Evolutionary conservation across 2,888 invertebrate species (phyloP).

Genomic region (Trissoscelio sp.): DNA sequence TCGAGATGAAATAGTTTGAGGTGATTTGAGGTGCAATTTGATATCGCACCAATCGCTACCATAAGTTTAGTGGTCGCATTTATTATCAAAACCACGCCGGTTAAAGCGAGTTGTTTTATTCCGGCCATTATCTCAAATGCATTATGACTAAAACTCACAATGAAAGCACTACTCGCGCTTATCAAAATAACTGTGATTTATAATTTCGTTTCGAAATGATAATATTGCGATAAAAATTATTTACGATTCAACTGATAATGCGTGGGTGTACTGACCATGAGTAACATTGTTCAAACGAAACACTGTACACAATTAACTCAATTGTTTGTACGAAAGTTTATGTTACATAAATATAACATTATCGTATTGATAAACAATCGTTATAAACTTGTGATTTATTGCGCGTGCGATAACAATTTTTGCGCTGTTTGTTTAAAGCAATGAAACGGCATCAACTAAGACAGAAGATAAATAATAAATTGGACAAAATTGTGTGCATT

Average conservation of each 20-base stretch:
- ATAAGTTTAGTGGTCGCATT: slow-evolving; percentile 50
- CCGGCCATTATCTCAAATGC: slow-evolving; percentile 62
- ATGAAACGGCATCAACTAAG: neutral
- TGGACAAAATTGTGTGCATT: neutral
- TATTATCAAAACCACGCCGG: slow-evolving; percentile 52
- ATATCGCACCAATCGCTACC: slow-evolving; percentile 25
- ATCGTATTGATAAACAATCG: slow-evolving; percentile 65
- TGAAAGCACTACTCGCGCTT: slow-evolving; percentile 62
- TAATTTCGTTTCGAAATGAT: slow-evolving; percentile 66
- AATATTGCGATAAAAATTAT: slow-evolving; percentile 69
- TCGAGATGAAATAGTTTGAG: neutral
- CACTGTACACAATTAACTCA: slow-evolving; percentile 61
- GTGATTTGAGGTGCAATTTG: slow-evolving; percentile 40
- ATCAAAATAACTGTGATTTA: slow-evolving; percentile 67
- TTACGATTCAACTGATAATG: slow-evolving; percentile 66
- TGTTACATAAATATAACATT: slow-evolving; percentile 52
- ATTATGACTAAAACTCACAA: slow-evolving; percentile 67
- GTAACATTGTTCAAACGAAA: slow-evolving; percentile 63
- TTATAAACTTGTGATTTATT: slow-evolving; percentile 51
- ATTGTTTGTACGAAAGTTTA: slow-evolving; percentile 59
- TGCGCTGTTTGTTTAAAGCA: slow-evolving; percentile 8
- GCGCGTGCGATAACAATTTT: slow-evolving; percentile 44
- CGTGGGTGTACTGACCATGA: slow-evolving; percentile 62
- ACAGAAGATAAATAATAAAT: slow-evolving; percentile 2
- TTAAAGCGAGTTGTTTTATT: slow-evolving; percentile 66